phyloP scores from a whole-genome alignment of 1,140 invertebrate genomes.

The Zelostemma sp. region DNA sequence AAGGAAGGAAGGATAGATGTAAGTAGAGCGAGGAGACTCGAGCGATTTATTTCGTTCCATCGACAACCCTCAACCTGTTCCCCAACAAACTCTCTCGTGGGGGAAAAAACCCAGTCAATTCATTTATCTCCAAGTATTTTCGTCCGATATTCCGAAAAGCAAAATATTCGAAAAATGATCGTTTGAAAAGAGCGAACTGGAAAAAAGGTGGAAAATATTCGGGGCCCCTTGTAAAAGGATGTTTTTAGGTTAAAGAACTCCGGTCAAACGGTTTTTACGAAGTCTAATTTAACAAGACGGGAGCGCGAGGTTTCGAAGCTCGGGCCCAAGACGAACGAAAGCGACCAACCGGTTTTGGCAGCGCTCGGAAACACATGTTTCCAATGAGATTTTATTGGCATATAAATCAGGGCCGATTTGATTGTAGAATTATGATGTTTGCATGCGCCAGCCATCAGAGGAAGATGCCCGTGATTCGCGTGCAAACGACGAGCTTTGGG shows the following conservation, averaged over 20 bases:
- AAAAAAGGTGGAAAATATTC: no score
- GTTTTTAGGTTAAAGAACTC: no score
- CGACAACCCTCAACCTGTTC: background rate
- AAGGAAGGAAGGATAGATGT: no score
- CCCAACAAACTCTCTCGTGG: no score
- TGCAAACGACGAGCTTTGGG: conserved; percentile 32
- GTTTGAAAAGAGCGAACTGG: no score
- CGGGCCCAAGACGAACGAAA: conserved; percentile 12
- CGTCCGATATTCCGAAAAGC: no score
- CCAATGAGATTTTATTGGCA: conserved; percentile 60
- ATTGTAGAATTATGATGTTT: conserved; percentile 58
- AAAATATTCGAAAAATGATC: no score
- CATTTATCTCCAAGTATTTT: no score
- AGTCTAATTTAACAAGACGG: conserved; percentile 57
- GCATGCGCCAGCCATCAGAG: conserved; percentile 34
- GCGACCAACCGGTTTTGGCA: conserved; percentile 60
- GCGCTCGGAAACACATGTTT: conserved; percentile 56
- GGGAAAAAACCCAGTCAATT: no score
- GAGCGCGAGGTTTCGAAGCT: conserved; percentile 24
- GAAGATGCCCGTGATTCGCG: conserved; percentile 38
- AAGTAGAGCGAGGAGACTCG: conserved; percentile 3
- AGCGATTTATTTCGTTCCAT: background rate
- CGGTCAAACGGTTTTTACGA: conserved; percentile 53
- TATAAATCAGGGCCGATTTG: conserved; percentile 61
- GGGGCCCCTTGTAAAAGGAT: no score